Evolutionary conservation across 2,888 invertebrate genomes (phyloP).

Genomic region (Agrochola macilenta): DNA sequence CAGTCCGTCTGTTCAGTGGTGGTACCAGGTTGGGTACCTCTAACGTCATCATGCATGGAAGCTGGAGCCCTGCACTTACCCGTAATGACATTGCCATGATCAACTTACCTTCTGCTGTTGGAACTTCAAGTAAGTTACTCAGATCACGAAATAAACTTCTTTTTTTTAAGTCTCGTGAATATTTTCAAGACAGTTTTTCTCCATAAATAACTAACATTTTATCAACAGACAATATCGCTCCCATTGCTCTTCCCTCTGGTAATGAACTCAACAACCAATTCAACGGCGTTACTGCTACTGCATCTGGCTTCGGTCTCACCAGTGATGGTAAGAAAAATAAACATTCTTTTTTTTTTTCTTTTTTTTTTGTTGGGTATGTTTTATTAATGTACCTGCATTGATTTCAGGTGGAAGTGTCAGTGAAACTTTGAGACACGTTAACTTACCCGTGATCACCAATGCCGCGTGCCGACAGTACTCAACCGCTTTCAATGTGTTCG

Average conservation of each 20-base stretch:
- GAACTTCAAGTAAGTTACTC: slow-evolving; percentile 69
- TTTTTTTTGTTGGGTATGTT: no score
- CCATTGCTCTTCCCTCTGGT: slow-evolving; percentile 68
- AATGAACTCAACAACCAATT: slow-evolving; percentile 65
- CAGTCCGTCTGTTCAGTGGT: no score
- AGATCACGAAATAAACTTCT: no score
- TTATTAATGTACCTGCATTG: neutral
- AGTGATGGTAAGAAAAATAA: slow-evolving; percentile 60
- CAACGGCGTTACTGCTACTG: slow-evolving; percentile 67
- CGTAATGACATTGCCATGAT: slow-evolving; percentile 79
- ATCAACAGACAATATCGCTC: slow-evolving; percentile 63
- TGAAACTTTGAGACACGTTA: slow-evolving; percentile 20
- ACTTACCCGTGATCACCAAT: slow-evolving; percentile 32
- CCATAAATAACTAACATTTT: no score
- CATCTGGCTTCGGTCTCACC: slow-evolving; percentile 74
- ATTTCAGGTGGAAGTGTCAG: slow-evolving; percentile 13
- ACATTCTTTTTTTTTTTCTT: no score
- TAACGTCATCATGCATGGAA: slow-evolving; percentile 69
- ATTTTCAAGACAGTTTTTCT: slow-evolving; percentile 5
- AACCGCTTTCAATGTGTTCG: neutral
- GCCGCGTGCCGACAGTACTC: slow-evolving; percentile 25
- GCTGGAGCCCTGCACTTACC: slow-evolving; percentile 70
- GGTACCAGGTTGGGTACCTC: no score
- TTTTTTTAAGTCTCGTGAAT: neutral
- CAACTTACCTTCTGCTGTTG: slow-evolving; percentile 61